phyloP scores from a whole-genome alignment of 2,888 invertebrate species.

The Andrena fulva region DNA sequence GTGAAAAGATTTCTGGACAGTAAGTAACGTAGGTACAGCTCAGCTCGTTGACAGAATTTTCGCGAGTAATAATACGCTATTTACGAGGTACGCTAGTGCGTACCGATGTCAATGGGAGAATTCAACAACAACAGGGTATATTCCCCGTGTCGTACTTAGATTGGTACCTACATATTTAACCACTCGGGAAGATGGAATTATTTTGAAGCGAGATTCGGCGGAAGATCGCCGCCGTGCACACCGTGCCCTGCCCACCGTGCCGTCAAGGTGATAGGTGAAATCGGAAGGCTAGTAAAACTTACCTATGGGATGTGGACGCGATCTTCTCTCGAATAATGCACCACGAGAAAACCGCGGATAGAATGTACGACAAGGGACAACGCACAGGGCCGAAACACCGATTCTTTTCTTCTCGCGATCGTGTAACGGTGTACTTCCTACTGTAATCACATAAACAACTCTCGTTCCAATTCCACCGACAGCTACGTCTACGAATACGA shows the following conservation, averaged over 20 bases:
- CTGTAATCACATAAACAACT: constrained; percentile 76
- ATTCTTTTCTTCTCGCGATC: constrained; percentile 26
- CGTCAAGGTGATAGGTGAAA: constrained; percentile 32
- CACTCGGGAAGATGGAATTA: neutral
- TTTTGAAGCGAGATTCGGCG: neutral
- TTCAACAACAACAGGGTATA: neutral
- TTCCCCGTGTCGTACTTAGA: neutral
- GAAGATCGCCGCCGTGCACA: neutral
- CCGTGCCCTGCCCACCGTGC: constrained; percentile 15
- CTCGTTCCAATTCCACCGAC: constrained; percentile 77
- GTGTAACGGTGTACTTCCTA: constrained; percentile 49
- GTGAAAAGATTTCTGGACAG: neutral
- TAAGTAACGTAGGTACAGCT: neutral
- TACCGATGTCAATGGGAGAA: neutral
- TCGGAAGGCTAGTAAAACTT: constrained; percentile 51
- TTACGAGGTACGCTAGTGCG: neutral
- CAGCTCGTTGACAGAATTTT: no score
- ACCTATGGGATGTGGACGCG: constrained; percentile 55
- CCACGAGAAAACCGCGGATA: constrained; percentile 35
- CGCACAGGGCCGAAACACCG: constrained; percentile 37
- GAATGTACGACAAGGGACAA: constrained; percentile 16
- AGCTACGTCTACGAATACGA: constrained; percentile 75
- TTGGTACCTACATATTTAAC: neutral
- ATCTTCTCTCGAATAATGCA: constrained; percentile 47
- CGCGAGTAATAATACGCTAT: neutral